Evolutionary conservation across 2,797 vertebrate species (phyloP), one percentile per base, ranked within the genome.

Genomic region (Enteromius fasciolatus): DNA sequence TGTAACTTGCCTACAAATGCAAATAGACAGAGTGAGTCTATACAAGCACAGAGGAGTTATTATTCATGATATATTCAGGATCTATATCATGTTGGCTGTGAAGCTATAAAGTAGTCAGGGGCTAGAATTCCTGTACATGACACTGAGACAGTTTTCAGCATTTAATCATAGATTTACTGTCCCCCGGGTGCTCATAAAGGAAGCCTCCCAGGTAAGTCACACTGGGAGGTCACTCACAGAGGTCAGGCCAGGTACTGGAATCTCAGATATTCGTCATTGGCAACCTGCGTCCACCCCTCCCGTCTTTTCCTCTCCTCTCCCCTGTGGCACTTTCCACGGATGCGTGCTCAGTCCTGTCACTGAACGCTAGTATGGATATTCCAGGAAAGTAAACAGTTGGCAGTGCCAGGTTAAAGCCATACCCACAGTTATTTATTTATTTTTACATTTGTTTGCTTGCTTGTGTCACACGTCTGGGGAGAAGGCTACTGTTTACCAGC

Each of bases 321-420:
- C 83, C 81, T 83, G 78, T 87, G 86, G 83, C 83, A 82, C 86
- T 84, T 88, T 90, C 86, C 84, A 89, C 76, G 84, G 83, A 83
- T 91, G 92, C 92, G 69, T 94, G 94, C 92, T 91, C 90, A 83
- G 92, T 95, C 93, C 91, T 92, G 93, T 91, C 89, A 91, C 63
- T 74, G 36, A 87, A 70, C 83, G 39, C 90, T 77, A 66, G 41
- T 86, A 83, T 89, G 82, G 61, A 82, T 63, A 75, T 88, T 80
- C 48, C 74, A 72, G 67, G 59, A 80, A 80, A 85, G 81, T 73
- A 76, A 84, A 83, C 28, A 36, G n/a, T 81, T 84, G 80, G 87
- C 85, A 78, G 68, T 74, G 67, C 44, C 76, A 70, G 25, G 8
- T 59, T 72, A 74, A 80, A 48, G 12, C 66, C 70, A 77, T 57